These are phyloP conservation scores for Meriones unguiculatus DNA, from an alignment of 2,113 vertebrate genomes.

Conservation along the genomic window DNA sequence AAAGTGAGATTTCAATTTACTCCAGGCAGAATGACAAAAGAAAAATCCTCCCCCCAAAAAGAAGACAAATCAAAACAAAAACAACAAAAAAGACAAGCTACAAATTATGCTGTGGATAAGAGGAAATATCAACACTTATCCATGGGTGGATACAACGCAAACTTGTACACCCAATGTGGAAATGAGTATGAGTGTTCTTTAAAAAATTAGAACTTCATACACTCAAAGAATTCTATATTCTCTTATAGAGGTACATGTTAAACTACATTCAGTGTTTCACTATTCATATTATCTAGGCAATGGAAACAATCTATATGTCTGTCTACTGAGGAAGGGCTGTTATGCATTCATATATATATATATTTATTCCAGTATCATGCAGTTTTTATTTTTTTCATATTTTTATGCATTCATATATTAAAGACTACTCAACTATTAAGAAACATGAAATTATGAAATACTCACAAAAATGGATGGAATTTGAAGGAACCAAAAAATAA, in stretches of 20 bases:
- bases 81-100: neutral
- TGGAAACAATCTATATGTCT: neutral
- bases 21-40: neutral
- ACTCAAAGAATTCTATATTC: neutral
- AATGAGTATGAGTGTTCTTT: neutral
- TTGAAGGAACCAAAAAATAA: neutral
- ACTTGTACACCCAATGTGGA: neutral
- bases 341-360: no score
- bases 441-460: neutral
- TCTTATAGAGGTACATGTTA: neutral
- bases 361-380: no score
- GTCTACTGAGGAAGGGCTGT: neutral
- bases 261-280: neutral
- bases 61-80: no score
- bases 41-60: neutral
- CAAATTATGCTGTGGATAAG: neutral
- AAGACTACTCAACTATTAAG: neutral
- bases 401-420: neutral
- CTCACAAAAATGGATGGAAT: neutral
- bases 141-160: no score
- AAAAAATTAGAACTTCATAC: neutral
- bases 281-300: neutral
- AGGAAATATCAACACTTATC: neutral
- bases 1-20: neutral
- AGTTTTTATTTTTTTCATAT: no score